Conservation (phyloP, 2,797 vertebrate species). For the Typhlichthys subterraneus region DNA sequence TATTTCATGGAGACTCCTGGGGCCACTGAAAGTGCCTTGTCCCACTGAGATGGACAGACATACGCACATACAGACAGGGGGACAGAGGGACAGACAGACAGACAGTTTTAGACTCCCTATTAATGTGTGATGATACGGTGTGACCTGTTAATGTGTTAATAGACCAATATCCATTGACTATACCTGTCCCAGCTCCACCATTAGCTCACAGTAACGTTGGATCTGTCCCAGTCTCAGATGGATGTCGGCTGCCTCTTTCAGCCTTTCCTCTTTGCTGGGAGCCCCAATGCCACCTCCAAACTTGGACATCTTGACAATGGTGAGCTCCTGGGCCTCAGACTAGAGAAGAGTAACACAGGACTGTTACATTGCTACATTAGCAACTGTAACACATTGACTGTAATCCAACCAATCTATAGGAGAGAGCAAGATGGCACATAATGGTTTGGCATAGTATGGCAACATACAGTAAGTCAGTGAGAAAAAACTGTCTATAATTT, state of each 20-base stretch:
- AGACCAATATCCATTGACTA: not conserved
- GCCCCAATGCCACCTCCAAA: constrained; percentile 94
- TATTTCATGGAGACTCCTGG: constrained; percentile 97
- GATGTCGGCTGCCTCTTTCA: constrained; percentile 94
- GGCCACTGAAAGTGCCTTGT: constrained; percentile 92
- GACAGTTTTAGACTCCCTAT: not conserved
- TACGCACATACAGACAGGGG: not conserved
- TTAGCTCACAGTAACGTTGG: constrained; percentile 96
- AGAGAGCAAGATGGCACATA: no score
- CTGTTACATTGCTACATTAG: not conserved
- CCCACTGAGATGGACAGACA: constrained; percentile 80
- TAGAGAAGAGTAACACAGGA: constrained; percentile 42
- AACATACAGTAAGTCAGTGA: no score
- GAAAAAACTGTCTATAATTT: no score
- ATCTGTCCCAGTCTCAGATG: constrained; percentile 92
- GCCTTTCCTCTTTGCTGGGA: constrained; percentile 91
- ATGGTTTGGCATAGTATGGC: no score
- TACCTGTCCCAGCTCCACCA: constrained; percentile 98
- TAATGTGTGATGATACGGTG: no score
- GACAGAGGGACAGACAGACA: not conserved
- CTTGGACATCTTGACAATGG: constrained; percentile 96
- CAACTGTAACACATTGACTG: no score
- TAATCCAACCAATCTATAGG: no score
- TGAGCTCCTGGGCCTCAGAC: constrained; percentile 97
- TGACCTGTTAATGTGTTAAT: no score